phyloP scores from a whole-genome alignment of 2,888 invertebrate species.

The Clistopyga incitator region DNA sequence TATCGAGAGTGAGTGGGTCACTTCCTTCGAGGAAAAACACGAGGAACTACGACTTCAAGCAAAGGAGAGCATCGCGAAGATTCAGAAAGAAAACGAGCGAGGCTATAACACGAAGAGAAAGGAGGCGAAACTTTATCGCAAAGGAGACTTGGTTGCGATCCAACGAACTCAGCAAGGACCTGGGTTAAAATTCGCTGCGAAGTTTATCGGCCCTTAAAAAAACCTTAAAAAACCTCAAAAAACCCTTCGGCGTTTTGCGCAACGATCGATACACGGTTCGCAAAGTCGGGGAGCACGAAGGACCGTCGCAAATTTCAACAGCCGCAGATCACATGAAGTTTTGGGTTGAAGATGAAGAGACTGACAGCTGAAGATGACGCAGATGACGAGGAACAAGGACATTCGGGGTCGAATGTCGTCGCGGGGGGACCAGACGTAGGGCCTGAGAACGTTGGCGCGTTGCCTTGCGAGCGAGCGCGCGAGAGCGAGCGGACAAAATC shows the following conservation, averaged over 20 bases:
- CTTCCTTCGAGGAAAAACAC: conserved; percentile 59
- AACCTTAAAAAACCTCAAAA: too few species aligned
- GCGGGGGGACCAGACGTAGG: too few species aligned
- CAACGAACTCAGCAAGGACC: conserved; percentile 65
- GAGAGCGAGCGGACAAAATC: background rate
- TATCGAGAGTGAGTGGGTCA: conserved; percentile 67
- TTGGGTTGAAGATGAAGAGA: too few species aligned
- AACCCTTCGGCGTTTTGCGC: too few species aligned
- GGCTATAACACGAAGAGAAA: conserved; percentile 64
- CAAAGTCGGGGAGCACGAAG: too few species aligned
- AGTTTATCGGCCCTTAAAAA: conserved; percentile 68
- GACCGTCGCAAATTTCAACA: too few species aligned
- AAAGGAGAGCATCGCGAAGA: conserved; percentile 58
- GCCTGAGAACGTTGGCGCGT: too few species aligned
- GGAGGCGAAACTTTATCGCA: conserved; percentile 47
- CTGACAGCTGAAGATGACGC: too few species aligned
- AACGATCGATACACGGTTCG: conserved; percentile 70
- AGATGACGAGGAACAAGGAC: too few species aligned
- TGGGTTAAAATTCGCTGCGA: conserved; percentile 61
- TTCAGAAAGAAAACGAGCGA: conserved; percentile 54
- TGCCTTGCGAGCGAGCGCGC: background rate
- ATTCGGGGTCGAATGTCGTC: too few species aligned
- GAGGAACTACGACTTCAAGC: conserved; percentile 63
- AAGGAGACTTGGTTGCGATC: conserved; percentile 63
- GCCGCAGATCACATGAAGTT: too few species aligned